Evolutionary conservation across 2,113 vertebrate genomes (phyloP).

Genomic region (Catharus bicknelli): DNA sequence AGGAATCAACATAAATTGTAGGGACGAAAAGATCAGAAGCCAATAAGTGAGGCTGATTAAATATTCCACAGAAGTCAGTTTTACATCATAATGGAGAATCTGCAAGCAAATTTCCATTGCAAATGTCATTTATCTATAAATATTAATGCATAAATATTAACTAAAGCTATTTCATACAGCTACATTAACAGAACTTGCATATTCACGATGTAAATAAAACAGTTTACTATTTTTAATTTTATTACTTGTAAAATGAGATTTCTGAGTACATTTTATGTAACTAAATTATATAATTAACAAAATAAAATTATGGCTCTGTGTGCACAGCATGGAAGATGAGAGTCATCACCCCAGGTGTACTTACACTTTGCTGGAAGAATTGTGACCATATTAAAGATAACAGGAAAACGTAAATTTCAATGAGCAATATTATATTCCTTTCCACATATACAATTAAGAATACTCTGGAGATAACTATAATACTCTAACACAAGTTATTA

Average conservation of each 20-base stretch:
- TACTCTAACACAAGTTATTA: not conserved
- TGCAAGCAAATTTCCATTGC: constrained; percentile 35
- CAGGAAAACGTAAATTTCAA: not conserved
- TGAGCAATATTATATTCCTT: not conserved
- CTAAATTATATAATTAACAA: not conserved
- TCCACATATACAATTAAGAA: not conserved
- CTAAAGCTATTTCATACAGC: not conserved
- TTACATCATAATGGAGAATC: not conserved
- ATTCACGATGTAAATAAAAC: not conserved
- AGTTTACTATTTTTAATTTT: not conserved
- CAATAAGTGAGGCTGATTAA: constrained; percentile 13
- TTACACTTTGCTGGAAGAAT: not conserved
- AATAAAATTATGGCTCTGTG: not conserved
- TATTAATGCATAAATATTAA: constrained; percentile 32
- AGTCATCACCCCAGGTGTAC: not conserved
- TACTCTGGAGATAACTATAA: not conserved
- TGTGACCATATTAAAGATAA: not conserved
- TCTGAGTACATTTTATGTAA: not conserved
- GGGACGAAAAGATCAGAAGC: not conserved
- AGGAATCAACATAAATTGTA: not conserved
- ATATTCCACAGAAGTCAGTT: constrained; percentile 16
- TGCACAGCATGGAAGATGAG: not conserved
- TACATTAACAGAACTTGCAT: not conserved
- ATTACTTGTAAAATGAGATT: not conserved
- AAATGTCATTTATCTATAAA: constrained; percentile 43